Conservation (phyloP, 35 echinoderm and acorn worm genomes). For the Apostichopus japonicus region DNA sequence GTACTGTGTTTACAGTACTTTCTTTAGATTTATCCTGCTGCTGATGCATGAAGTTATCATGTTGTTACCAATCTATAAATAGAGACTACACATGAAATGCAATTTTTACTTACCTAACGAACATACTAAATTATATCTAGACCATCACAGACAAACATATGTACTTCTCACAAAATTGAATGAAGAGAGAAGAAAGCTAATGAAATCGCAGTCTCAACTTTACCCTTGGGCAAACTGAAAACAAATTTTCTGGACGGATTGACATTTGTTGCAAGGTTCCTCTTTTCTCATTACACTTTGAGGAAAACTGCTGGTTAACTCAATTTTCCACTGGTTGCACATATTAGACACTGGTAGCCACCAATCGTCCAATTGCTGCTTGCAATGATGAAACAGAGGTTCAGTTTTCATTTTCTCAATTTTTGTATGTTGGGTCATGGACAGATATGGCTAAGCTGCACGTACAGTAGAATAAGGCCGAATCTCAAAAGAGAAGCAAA, state of each 20-base stretch:
- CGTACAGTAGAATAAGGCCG: too few relatives aligned
- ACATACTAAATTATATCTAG: neutral
- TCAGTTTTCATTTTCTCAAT: too few relatives aligned
- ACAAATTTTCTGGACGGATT: neutral
- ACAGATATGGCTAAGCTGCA: too few relatives aligned
- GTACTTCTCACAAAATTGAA: neutral
- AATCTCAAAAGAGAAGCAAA: too few relatives aligned
- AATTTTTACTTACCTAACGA: neutral
- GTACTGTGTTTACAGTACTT: too few relatives aligned
- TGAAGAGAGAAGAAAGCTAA: neutral
- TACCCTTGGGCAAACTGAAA: neutral
- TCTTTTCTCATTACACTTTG: constrained; percentile 1
- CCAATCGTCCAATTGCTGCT: neutral
- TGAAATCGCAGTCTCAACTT: neutral
- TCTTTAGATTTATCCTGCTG: too few relatives aligned
- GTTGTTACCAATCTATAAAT: too few relatives aligned
- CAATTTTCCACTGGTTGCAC: constrained; percentile 20
- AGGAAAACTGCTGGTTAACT: constrained; percentile 7
- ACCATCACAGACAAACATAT: neutral
- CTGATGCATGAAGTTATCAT: too few relatives aligned
- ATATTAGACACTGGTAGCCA: constrained; percentile 1
- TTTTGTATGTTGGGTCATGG: too few relatives aligned
- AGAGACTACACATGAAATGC: too few relatives aligned
- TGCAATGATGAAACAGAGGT: too few relatives aligned
- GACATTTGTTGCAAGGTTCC: constrained; percentile 27